Conservation (phyloP, 53 echinoderm and acorn worm species). For the Glandiceps talaboti region DNA sequence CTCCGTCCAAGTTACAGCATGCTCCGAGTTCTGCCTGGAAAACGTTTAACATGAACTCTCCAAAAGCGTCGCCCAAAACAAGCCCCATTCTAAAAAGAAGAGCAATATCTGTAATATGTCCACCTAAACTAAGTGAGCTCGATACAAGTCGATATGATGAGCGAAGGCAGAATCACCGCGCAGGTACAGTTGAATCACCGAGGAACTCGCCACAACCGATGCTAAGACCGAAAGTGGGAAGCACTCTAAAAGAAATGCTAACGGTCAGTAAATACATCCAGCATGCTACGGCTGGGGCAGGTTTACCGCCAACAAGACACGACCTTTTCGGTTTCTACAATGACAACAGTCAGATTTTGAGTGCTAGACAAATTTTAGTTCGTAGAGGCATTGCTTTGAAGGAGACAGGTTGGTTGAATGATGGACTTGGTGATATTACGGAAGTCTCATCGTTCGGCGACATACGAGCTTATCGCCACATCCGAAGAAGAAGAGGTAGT, state of each 20-base stretch:
- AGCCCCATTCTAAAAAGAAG: not conserved
- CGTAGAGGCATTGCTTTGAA: not conserved
- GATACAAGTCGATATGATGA: not conserved
- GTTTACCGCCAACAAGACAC: not conserved
- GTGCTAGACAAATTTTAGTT: not conserved
- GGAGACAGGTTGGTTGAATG: not conserved
- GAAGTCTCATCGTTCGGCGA: constrained; percentile 29
- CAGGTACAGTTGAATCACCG: not conserved
- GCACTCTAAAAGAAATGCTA: not conserved
- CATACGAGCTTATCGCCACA: constrained; percentile 18
- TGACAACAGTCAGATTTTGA: not conserved
- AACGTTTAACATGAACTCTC: not conserved
- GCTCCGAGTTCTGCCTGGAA: not conserved
- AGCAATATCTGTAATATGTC: not conserved
- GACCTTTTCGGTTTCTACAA: too few relatives aligned
- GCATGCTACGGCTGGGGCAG: not conserved
- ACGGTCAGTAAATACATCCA: not conserved
- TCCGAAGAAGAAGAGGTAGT: constrained; percentile 5
- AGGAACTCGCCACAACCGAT: not conserved
- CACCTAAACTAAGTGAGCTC: not conserved
- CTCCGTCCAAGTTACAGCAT: not conserved
- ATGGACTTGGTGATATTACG: constrained; percentile 12
- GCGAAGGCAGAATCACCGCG: not conserved
- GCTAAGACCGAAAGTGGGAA: not conserved
- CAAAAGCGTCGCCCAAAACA: not conserved